Evolutionary conservation across 2,797 vertebrate species (phyloP), one percentile per base, ranked within the genome.

Genomic region (Acanthornis magna): DNA sequence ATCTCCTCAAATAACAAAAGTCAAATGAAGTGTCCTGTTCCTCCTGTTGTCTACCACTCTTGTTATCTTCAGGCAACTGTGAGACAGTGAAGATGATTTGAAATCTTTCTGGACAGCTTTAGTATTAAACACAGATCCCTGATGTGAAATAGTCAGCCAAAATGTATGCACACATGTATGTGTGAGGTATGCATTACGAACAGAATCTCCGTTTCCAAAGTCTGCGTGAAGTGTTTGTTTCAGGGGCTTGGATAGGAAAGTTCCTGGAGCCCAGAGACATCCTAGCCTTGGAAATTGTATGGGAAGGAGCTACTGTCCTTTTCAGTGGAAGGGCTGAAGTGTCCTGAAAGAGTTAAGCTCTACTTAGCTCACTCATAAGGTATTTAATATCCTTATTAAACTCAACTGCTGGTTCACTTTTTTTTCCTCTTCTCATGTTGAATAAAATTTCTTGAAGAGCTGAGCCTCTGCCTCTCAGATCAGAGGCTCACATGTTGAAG

Each of bases 401-500:
- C 96, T 97, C 89, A 96, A 97, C 94, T 97, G 94, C 91, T 96
- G 91, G 78, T 96, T 97, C 22, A 51, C 93, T 96, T 96, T 97
- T 96, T 96, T 97, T 23, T 2, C 8, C 27, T 25, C 30, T 65
- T 80, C 51, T 88, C 82, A 77, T 68, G 93, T 96, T 97, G 97
- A 98, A 97, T 96, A 97, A 96, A 94, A 96, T 97, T 98, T 97
- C 97, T 98, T 57, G 95, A 98, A 97, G 97, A 97, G 97, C 96
- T 96, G 95, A 95, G 97, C 91, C 96, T 94, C 82, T 71, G 66
- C 94, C 92, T 94, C 94, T 96, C 91, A 97, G 98, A 98, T 98
- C 98, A 97, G 97, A 98, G 97, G 96, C 97, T 97, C 98, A 97
- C 98, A 96, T 98, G 98, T 98, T 98, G 98, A 97, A 98, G 98